Base-by-base conservation (phyloP, 1,140 invertebrate genomes). In the Aphidius gifuensis region DNA sequence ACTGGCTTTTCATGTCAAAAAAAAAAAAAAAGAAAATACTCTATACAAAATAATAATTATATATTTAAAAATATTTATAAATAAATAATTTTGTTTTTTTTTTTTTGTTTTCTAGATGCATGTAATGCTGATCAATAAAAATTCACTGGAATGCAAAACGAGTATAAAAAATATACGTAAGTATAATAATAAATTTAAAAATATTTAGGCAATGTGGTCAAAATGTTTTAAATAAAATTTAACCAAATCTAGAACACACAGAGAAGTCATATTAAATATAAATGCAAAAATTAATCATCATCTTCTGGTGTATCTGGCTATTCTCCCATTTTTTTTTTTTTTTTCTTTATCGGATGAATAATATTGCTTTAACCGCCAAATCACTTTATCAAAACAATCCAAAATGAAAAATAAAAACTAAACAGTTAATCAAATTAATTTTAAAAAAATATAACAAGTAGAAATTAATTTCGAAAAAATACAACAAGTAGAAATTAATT, bases 221-320 rank as follows among this genome's bases (percentile, higher is more conserved):
- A 46, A 38, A 55, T 32, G 53, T 57, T 62, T 47, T 44, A 57
- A 49, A 47, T 48, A 56, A 42, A 49, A 59, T 57, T 32, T 32
- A 32, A 32, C 40, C n/a, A 38, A 62, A 62, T 42, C 53, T 62
- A 57, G 60, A 57, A 40, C 60, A 40, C 4, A 32, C 23, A 32
- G 23, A 32, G 2, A 32, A 32, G 23, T 32, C 23, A 32, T 32
- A 32, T 32, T 32, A 32, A 32, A 32, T 32, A 32, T 32, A 32
- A 32, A 32, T 32, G 23, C 23, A 32, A 32, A 32, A 32, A 32
- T 32, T 32, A 32, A 55, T 16, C 39, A 21, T 38, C 38, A 55
- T n/a, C 43, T 32, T 56, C 51, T 61, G 38, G 60, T 51, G 39
- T n/a, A 8, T 62, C 60, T 62, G 60, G 60, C 51, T 61, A 46